A percentile compares a stretch with the other conserved stretches of the same genome.
phyloP scores from a whole-genome alignment of 2,888 invertebrate species.

The Punctoribates punctum region DNA sequence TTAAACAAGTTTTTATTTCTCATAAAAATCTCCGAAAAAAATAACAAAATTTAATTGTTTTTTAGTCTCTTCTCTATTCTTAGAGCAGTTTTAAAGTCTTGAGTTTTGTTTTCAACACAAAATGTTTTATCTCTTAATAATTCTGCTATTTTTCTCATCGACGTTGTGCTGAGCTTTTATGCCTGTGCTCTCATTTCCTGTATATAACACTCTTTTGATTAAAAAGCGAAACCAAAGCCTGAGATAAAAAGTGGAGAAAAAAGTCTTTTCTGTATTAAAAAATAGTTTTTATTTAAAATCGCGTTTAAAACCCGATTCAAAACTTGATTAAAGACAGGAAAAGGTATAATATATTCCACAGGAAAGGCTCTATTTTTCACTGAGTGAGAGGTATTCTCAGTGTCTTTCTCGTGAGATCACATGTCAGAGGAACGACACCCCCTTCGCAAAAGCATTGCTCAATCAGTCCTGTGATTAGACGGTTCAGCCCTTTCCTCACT shows the following conservation, averaged over 20 bases:
- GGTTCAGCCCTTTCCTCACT: too few relatives aligned
- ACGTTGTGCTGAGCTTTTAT: not conserved
- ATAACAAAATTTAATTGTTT: too few relatives aligned
- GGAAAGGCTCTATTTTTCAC: too few relatives aligned
- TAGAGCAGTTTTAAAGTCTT: too few relatives aligned
- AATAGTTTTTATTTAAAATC: too few relatives aligned
- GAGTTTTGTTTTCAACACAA: too few relatives aligned
- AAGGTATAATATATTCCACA: not conserved
- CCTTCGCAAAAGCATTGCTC: too few relatives aligned
- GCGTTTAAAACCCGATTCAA: not conserved
- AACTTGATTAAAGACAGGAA: not conserved
- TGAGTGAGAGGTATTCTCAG: not conserved
- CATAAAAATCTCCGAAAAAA: too few relatives aligned
- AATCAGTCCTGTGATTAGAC: too few relatives aligned
- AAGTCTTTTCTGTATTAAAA: not conserved
- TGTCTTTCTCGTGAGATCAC: not conserved
- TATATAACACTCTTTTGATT: not conserved
- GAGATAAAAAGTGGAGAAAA: not conserved
- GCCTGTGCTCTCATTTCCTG: conserved; percentile 20
- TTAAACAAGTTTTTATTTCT: not conserved
- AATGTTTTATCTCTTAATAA: too few relatives aligned
- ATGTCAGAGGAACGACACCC: not conserved
- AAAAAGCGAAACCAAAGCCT: not conserved
- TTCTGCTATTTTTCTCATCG: too few relatives aligned
- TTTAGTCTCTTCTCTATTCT: too few relatives aligned